Conservation (phyloP, 2,888 invertebrate genomes). For the Macrosoma leucophasiata region DNA sequence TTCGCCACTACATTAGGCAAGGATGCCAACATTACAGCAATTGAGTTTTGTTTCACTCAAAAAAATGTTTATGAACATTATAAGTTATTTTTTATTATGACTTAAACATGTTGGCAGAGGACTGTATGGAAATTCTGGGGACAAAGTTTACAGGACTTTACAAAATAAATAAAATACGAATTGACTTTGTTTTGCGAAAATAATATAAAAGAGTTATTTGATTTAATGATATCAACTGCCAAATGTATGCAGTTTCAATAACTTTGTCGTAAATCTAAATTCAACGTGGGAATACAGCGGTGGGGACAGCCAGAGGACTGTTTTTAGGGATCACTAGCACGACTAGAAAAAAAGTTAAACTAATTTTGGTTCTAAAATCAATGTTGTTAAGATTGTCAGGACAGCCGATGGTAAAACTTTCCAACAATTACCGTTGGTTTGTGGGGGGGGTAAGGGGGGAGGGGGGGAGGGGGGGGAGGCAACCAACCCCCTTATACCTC, state of each 20-base stretch:
- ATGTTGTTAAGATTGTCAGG: too few relatives aligned
- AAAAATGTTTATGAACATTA: constrained; percentile 7
- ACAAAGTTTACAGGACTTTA: constrained; percentile 12
- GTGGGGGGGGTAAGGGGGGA: too few relatives aligned
- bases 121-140: constrained; percentile 17
- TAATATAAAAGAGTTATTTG: constrained; percentile 14
- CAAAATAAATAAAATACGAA: constrained; percentile 9
- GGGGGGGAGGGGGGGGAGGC: too few relatives aligned
- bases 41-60: constrained; percentile 1
- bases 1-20: constrained; percentile 6
- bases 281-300: constrained; percentile 8
- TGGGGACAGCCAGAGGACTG: neutral
- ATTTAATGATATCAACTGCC: constrained; percentile 12
- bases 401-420: too few relatives aligned
- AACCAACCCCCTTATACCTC: too few relatives aligned
- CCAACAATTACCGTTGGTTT: too few relatives aligned
- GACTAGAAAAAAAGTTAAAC: too few relatives aligned
- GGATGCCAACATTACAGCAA: constrained; percentile 8
- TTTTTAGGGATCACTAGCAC: too few relatives aligned
- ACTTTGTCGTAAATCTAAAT: constrained; percentile 16
- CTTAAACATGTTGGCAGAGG: constrained; percentile 17
- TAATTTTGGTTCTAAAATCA: too few relatives aligned
- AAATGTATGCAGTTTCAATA: constrained; percentile 15
- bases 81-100: constrained; percentile 12
- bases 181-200: constrained; percentile 12